These are phyloP conservation scores for Coenonympha glycerion DNA, from an alignment of 2,888 invertebrate genomes.

Conservation along the genomic window DNA sequence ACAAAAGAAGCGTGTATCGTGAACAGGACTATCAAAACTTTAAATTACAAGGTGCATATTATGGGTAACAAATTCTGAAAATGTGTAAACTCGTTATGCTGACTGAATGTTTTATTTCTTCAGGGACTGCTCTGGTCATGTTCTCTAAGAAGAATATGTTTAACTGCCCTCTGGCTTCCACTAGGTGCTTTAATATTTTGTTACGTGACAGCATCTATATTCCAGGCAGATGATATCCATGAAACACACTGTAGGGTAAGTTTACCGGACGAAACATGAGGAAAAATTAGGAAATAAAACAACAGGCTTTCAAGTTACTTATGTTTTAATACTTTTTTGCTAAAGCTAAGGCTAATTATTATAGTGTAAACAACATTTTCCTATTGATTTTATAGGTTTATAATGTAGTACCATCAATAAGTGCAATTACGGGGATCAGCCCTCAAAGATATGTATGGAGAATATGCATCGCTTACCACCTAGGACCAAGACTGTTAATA, in stretches of 20 bases:
- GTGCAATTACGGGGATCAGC: conserved; percentile 94
- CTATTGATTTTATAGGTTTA: conserved; percentile 80
- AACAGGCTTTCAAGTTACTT: not conserved
- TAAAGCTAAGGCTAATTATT: too few relatives aligned
- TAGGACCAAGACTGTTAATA: conserved; percentile 92
- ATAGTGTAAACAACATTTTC: conserved; percentile 4
- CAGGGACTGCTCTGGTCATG: conserved; percentile 81
- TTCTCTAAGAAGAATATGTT: conserved; percentile 87
- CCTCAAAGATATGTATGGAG: conserved; percentile 96
- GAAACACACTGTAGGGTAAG: conserved; percentile 96
- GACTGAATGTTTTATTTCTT: conserved; percentile 29
- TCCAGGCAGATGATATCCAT: conserved; percentile 94
- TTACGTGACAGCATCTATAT: conserved; percentile 91
- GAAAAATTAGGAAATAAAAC: not conserved
- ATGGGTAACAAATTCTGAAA: conserved; percentile 11
- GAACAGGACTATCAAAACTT: conserved; percentile 49
- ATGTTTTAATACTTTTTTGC: not conserved
- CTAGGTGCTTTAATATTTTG: conserved; percentile 89
- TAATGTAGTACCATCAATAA: conserved; percentile 95
- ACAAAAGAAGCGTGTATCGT: conserved; percentile 53
- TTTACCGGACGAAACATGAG: conserved; percentile 30
- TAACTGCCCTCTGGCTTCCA: conserved; percentile 89
- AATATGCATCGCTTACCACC: conserved; percentile 91
- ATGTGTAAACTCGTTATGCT: conserved; percentile 25
- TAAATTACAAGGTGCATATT: conserved; percentile 61